phyloP scores from a whole-genome alignment of 53 echinoderm and acorn worm species.

The Hippasteria phrygiana region DNA sequence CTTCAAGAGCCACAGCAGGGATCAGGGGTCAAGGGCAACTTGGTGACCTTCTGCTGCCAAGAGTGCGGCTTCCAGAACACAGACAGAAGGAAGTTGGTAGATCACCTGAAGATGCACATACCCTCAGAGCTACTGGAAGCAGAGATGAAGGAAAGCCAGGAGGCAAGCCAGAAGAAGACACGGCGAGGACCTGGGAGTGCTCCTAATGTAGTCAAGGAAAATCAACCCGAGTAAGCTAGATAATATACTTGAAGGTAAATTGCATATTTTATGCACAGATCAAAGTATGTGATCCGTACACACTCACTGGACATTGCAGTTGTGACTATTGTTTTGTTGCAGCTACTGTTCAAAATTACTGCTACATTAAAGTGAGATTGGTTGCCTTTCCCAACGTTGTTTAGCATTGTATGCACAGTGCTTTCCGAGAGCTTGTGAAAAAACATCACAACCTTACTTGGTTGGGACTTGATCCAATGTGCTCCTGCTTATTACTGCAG shows the following conservation, averaged over 20 bases:
- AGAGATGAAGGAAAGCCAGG: neutral
- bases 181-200: neutral
- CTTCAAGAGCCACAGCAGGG: neutral
- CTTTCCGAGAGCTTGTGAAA: too few species aligned
- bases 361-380: too few species aligned
- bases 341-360: too few species aligned
- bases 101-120: slow-evolving; percentile 81
- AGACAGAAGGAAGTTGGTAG: slow-evolving; percentile 68
- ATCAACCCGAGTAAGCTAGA: neutral
- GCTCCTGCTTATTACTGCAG: too few species aligned
- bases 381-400: too few species aligned
- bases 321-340: too few species aligned
- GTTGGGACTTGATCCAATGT: too few species aligned
- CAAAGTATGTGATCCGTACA: too few species aligned
- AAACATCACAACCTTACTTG: too few species aligned
- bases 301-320: too few species aligned
- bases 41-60: slow-evolving; percentile 84
- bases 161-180: neutral
- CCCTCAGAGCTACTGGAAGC: slow-evolving; percentile 4
- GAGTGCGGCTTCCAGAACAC: slow-evolving; percentile 89
- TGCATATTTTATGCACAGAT: too few species aligned
- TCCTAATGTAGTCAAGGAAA: neutral
- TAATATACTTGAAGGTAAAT: neutral
- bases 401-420: too few species aligned
- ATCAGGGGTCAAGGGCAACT: neutral